Evolutionary conservation across 2,113 vertebrate species (phyloP), one percentile per base, ranked within the genome.

Genomic region (Brienomyrus brachyistius): DNA sequence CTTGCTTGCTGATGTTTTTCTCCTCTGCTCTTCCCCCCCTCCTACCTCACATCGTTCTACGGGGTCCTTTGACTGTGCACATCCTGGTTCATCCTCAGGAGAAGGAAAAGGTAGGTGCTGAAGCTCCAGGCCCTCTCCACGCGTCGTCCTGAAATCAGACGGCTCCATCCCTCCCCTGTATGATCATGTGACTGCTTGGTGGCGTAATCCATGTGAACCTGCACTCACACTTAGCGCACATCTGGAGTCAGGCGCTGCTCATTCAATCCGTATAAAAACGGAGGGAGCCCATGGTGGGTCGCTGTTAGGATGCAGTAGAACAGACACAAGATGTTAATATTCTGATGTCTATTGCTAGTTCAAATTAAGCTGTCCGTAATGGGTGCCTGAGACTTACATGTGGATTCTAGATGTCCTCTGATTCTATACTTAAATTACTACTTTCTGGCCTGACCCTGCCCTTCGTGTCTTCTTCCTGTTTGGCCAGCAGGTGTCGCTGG

Each of bases 31-130:
- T 40, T 40, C 56, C 17, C 47, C 47, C 21, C 87, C 17, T 9
- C 27, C 54, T 4, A 21, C 86, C 87, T 23, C 31, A n/a, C 74
- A 6, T 80, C 6, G 35, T 19, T 80, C 74, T 43, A 8, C 35
- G 52, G 54, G 51, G 85, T 11, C 0, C 17, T 54, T 45, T 13
- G 7, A 51, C 87, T 66, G 35, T 66, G 35, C 86, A n/a, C 31
- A 13, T 13, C 40, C 86, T 87, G 86, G 11, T n/a, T 35, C 50
- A 6, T 56, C 15, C 15, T 47, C 52, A 88, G 87, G 87, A 88
- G 56, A 88, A 88, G 87, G 87, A 88, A 54, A 88, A 88, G 87
- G 87, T 88, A 66, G 35, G 87, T 52, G 51, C 17, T 87, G 51
- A 87, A 54, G 4, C 27, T 19, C n/a, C 48, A 86, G 54, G 85